Evolutionary conservation across 2,888 invertebrate genomes (phyloP).

Genomic region (Thecophora atra): DNA sequence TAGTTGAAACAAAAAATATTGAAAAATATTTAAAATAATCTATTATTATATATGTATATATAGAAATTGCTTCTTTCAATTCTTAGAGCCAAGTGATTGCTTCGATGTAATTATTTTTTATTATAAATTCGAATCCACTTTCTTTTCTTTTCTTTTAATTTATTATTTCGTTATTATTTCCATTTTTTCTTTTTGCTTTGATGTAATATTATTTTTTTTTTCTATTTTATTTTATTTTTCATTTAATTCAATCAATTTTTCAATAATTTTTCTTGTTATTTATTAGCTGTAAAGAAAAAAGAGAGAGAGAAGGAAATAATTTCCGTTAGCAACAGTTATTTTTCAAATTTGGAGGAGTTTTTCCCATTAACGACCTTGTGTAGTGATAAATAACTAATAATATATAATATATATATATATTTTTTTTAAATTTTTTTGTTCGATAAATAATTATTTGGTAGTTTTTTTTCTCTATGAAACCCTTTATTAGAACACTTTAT

Average conservation of each 20-base stretch:
- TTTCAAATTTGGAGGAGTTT: neutral
- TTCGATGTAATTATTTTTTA: slow-evolving; percentile 1
- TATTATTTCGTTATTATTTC: neutral
- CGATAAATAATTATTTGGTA: too few species aligned
- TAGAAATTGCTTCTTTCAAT: neutral
- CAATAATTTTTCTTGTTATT: neutral
- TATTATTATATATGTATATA: neutral
- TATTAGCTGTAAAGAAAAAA: slow-evolving; percentile 19
- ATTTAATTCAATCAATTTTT: neutral
- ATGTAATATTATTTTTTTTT: neutral
- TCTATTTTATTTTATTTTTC: neutral
- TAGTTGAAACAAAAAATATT: neutral
- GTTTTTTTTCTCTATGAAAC: too few species aligned
- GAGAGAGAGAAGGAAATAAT: slow-evolving; percentile 5
- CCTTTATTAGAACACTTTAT: too few species aligned
- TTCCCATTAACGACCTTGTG: slow-evolving; percentile 8
- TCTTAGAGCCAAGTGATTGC: slow-evolving; percentile 31
- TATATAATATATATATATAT: too few species aligned
- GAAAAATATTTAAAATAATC: slow-evolving; percentile 12
- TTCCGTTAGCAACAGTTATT: slow-evolving; percentile 1
- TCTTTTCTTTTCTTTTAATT: neutral
- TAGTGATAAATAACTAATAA: too few species aligned
- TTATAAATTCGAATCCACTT: neutral
- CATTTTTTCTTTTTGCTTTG: neutral
- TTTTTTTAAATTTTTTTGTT: neutral